Base-by-base conservation (phyloP, 2,888 invertebrate genomes). In the Suillia variegata region DNA sequence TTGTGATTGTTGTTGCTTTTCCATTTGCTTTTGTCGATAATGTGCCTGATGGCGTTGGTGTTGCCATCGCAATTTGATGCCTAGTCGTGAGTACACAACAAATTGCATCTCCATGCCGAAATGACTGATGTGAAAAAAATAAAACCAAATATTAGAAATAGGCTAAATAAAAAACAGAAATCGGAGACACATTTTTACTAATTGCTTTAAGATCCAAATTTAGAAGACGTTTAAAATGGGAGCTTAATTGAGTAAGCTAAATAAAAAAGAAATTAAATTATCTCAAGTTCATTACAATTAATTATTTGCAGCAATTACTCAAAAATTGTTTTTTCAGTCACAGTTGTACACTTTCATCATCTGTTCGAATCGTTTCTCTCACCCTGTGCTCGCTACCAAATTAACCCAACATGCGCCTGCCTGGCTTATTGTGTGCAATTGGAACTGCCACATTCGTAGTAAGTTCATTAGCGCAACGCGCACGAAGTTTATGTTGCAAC, bases 381-480 rank as follows among this genome's bases (percentile, higher is more conserved):
- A 38, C n/a, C 10, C 38, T 38, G 38, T 38, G 38, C n/a, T 13
- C n/a, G 38, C 38, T n/a, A 8, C 6, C 6, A 10, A 17, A 55
- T 57, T 53, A 58, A 58, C 57, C 59, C 68, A 71, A 70, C 72
- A 71, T 66, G 66, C 66, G 26, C 26, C 26, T n/a, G n/a, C n/a
- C n/a, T n/a, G n/a, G n/a, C n/a, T n/a, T n/a, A n/a, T n/a, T n/a
- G n/a, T n/a, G n/a, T n/a, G n/a, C n/a, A n/a, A n/a, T n/a, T n/a
- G n/a, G n/a, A n/a, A n/a, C n/a, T n/a, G n/a, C n/a, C n/a, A n/a
- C 54, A 56, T 42, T 66, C 69, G 70, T 75, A 75, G 76, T 74
- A 67, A 72, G 78, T 75, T 78, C 78, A 76, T 78, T 76, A 76
- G 75, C 73, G 72, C 71, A 69, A 63, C 62, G 70, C 64, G 65